Evolutionary conservation across 2,888 invertebrate species (phyloP), one percentile per base, ranked within the genome.

Genomic region (Tachystola acroxantha): DNA sequence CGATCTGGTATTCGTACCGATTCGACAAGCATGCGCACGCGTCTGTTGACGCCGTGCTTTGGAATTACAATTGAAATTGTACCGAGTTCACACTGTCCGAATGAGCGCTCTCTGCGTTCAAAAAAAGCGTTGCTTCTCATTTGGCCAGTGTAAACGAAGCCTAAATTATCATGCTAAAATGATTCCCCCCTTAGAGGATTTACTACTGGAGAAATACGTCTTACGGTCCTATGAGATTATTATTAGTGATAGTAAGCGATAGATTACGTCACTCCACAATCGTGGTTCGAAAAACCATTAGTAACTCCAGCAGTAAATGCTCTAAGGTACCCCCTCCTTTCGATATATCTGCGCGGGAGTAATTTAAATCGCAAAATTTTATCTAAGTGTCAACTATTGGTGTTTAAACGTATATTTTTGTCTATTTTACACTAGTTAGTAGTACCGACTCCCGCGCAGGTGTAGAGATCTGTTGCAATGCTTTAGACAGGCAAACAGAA

Each of bases 81-180:
- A 26, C 26, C 3, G 33, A 32, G 10, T 32, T 31, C 19, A 26
- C 36, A 14, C 20, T 13, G 6, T 11, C n/a, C 20, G 22, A 10
- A 32, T 26, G 28, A 34, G 16, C 24, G 24, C 24, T 26, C 7
- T 26, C 10, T 28, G 10, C 27, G 16, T 6, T 4, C 16, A 16
- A 4, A 16, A 6, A 3, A 16, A 16, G 6, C 16, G 16, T 6
- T 6, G 16, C 7, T 10, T 20, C 19, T 33, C 26, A 26, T 31
- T 34, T 34, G 34, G 31, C 10, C 26, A 26, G 24, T 30, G 22
- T 10, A 6, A 31, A 14, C 7, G 30, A n/a, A 29, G 24, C 10
- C 9, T 29, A 43, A 42, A 12, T 7, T n/a, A 63, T 54, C 63
- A 58, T 45, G 54, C 60, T 54, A 57, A 61, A 62, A 62, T 59